phyloP scores from a whole-genome alignment of 1,140 invertebrate genomes.

The Trachymyrmex septentrionalis region DNA sequence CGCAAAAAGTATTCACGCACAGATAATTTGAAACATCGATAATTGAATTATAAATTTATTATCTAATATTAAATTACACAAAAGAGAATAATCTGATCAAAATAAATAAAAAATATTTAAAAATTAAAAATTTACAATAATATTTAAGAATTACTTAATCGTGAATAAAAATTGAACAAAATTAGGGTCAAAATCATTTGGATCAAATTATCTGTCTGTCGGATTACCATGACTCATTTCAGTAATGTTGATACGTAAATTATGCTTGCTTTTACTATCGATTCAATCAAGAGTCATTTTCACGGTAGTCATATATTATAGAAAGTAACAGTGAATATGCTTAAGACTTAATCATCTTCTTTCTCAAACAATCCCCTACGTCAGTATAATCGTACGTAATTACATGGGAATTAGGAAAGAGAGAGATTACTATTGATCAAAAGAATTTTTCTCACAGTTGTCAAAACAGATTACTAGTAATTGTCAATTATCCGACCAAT shows the following conservation, averaged over 20 bases:
- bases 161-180: slow-evolving; percentile 1
- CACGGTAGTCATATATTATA: not conserved
- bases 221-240: not conserved
- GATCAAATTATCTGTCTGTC: slow-evolving; percentile 4
- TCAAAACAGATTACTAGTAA: not conserved
- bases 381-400: not conserved
- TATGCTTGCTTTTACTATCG: slow-evolving; percentile 2
- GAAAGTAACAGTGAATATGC: slow-evolving; percentile 29
- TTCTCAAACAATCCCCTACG: slow-evolving; percentile 1
- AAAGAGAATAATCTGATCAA: not conserved
- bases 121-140: not conserved
- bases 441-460: slow-evolving; percentile 13
- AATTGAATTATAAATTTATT: not conserved
- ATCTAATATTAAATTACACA: no score
- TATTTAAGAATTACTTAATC: not conserved
- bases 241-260: slow-evolving; percentile 3
- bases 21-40: not conserved
- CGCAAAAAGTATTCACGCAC: not conserved
- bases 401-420: slow-evolving; percentile 27
- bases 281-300: not conserved
- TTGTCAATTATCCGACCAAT: not conserved
- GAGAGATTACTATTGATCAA: not conserved
- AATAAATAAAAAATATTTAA: slow-evolving; percentile 5
- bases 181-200: not conserved
- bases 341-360: slow-evolving; percentile 27